Base-by-base conservation (phyloP, 2,113 vertebrate species). In the Oenanthe oenanthe region DNA sequence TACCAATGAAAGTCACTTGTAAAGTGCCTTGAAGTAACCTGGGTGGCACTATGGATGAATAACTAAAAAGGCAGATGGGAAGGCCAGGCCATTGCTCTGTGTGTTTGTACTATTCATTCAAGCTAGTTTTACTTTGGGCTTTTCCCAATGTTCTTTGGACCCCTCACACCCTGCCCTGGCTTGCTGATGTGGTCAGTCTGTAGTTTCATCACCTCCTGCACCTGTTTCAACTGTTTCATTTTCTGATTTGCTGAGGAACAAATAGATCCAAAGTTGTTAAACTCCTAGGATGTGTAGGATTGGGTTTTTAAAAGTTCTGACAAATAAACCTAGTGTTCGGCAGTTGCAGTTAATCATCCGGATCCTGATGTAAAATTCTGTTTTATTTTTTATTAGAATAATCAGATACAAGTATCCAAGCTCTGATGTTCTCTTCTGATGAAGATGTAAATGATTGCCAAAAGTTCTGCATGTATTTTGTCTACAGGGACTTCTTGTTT, bases 11-110 rank as follows among this genome's bases (percentile, higher is more conserved):
- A 42, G 26, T 67, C 28, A 7, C 43, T 78, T 62, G 26, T 34
- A 5, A 54, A 83, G 28, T 68, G 31, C 25, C 5, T 50, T 70
- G 36, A 36, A 34, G 56, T 76, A 63, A 21, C 38, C 19, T 32
- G 29, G 34, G 42, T 68, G 58, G n/a, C 20, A 63, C 54, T 48
- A 70, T 0, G 0, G 5, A 13, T 63, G 18, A 68, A 25, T 75
- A 72, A 58, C 36, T 28, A 50, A 80, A 91, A 67, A 54, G 13
- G 13, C 32, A 61, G 47, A 28, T 42, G 13, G 29, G 13, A 75
- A 79, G 26, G 29, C 17, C 36, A 50, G 32, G 38, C 36, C 24
- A 42, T 68, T 76, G 31, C 54, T 74, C 15, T 76, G 13, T 40
- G 47, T 88, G 15, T 76, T 85, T 73, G 17, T 61, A 18, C 28